These are phyloP conservation scores for Netelia virgata DNA, from an alignment of 2,888 invertebrate species.

Conservation along the genomic window DNA sequence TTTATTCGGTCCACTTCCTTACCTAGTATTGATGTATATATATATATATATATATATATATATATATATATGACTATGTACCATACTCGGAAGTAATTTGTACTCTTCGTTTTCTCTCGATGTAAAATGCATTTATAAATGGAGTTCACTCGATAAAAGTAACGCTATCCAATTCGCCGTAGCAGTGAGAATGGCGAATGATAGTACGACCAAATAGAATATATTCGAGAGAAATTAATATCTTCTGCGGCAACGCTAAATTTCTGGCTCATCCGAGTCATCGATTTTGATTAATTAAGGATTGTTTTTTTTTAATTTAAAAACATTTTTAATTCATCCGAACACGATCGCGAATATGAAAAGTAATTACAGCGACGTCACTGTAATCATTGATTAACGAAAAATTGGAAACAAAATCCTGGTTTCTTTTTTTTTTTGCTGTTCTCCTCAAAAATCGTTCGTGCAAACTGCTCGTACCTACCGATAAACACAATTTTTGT, in stretches of 20 bases:
- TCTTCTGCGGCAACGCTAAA: background rate
- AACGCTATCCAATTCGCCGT: too few species aligned
- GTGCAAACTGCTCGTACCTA: too few species aligned
- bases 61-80: background rate
- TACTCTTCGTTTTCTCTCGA: background rate
- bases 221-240: background rate
- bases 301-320: background rate
- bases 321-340: background rate
- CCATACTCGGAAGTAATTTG: background rate
- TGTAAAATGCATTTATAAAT: too few species aligned
- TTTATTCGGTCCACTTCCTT: conserved; percentile 13
- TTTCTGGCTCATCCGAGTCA: background rate
- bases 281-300: background rate
- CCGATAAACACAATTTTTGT: too few species aligned
- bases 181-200: background rate
- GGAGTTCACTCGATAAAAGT: too few species aligned
- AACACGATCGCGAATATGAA: background rate
- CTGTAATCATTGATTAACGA: background rate
- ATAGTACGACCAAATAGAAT: background rate
- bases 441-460: background rate
- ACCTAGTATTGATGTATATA: background rate
- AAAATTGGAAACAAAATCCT: background rate
- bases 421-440: conserved; percentile 5
- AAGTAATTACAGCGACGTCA: background rate
- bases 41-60: background rate